Base-by-base conservation (phyloP, 2,797 vertebrate species). In the Heteromormyrus szaboi region DNA sequence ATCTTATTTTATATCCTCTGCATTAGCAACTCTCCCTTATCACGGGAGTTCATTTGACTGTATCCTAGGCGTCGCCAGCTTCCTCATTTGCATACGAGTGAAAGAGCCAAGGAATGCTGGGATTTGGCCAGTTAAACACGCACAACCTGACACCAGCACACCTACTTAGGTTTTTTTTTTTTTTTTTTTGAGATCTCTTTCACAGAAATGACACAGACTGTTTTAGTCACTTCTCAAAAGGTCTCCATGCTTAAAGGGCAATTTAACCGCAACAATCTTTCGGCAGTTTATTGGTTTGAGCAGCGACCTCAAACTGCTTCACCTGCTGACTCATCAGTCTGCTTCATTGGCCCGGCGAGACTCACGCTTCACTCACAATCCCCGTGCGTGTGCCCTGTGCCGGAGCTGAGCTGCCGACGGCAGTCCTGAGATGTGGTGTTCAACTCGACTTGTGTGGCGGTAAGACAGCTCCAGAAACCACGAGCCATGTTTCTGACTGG, bases 141-240 rank as follows among this genome's bases (percentile, higher is more conserved):
- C 37, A n/a, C 76, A 11, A 37, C 41, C 41, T 41, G 17, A 46
- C 76, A 46, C 17, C 76, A n/a, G 76, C 37, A 46, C 51, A 56
- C 19, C n/a, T 68, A 44, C 86, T 17, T 59, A 44, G 62, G 59
- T 65, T 62, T 22, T 41, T 65, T 22, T 62, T 59, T n/a, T n/a
- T 62, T 41, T 50, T 51, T 65, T 87, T 50, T 48, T 19, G n/a
- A 44, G 41, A 46, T 46, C 9, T 65, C 22, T 87, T 87, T 68
- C 37, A 87, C 19, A 65, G 86, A 87, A 87, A 65, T 87, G 19
- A 87, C 19, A 48, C 37, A 41, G 14, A 3, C 17, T 25, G 85
- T 59, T 79, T 86, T 68, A 53, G 59, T 87, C 41, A 87, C 14
- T 87, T 87, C 76, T 89, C 29, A 79, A 62, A 89, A 85, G 88